phyloP scores from a whole-genome alignment of 2,797 vertebrate genomes.

The Sebastiscus albofasciatus region DNA sequence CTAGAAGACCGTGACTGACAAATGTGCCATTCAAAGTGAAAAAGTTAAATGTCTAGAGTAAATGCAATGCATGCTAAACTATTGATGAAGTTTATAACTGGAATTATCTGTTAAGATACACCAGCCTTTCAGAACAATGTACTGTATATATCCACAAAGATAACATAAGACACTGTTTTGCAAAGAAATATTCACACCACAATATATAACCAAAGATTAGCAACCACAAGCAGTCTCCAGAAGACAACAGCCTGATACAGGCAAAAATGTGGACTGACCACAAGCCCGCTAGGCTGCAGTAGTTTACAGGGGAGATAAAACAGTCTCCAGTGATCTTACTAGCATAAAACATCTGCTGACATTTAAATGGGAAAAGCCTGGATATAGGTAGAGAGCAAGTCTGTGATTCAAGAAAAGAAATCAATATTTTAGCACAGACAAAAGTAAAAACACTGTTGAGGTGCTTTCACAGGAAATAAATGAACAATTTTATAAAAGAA shows the following conservation, averaged over 20 bases:
- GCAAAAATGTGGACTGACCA: not conserved
- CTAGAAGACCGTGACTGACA: not conserved
- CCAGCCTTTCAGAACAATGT: not conserved
- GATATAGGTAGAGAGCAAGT: not conserved
- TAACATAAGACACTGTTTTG: not conserved
- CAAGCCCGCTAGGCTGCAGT: not conserved
- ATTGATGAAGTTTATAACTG: not conserved
- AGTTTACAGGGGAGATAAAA: not conserved
- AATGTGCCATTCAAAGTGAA: not conserved
- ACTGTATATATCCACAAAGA: not conserved
- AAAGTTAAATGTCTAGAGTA: not conserved
- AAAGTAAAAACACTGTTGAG: not conserved
- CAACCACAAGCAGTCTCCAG: not conserved
- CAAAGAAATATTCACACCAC: not conserved
- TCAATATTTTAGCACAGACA: not conserved
- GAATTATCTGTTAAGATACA: not conserved
- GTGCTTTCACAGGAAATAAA: not conserved
- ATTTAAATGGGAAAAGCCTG: not conserved
- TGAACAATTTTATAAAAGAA: not conserved
- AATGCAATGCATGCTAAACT: not conserved
- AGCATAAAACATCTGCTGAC: conserved; percentile 19
- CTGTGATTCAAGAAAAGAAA: not conserved
- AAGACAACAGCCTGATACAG: not conserved
- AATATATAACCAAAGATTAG: not conserved
- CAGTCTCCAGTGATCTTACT: not conserved